These are phyloP conservation scores for Diplosoma virens DNA, from an alignment of 23 tunicate genomes.

Conservation along the genomic window DNA sequence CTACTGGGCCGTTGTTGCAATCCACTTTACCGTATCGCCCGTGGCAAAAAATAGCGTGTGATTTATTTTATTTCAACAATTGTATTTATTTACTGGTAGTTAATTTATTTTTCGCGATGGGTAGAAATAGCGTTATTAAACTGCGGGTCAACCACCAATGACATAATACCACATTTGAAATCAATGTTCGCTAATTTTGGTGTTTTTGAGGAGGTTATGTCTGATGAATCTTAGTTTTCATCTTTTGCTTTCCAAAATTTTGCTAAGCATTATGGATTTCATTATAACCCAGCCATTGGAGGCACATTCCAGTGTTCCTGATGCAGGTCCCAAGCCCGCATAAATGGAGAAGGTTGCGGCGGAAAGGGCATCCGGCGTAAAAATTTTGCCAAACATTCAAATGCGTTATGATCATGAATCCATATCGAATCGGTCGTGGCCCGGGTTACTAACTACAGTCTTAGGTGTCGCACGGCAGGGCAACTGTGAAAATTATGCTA, in stretches of 20 bases:
- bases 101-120: constrained; percentile 28
- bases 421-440: too few relatives aligned
- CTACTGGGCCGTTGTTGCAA: constrained; percentile 18
- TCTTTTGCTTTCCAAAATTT: constrained; percentile 28
- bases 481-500: too few relatives aligned
- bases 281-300: too few relatives aligned
- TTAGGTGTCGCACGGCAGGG: too few relatives aligned
- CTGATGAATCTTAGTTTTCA: constrained; percentile 15
- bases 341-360: too few relatives aligned
- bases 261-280: neutral
- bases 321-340: too few relatives aligned
- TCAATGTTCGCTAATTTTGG: constrained; percentile 7
- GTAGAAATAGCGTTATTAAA: constrained; percentile 10
- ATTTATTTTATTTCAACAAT: constrained; percentile 10
- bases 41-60: constrained; percentile 22
- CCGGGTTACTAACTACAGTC: too few relatives aligned
- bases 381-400: too few relatives aligned
- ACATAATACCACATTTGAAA: constrained; percentile 16
- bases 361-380: too few relatives aligned
- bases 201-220: neutral
- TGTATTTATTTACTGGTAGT: constrained; percentile 17
- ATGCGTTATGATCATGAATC: too few relatives aligned
- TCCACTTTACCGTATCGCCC: constrained; percentile 10
- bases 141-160: constrained; percentile 1
- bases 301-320: too few relatives aligned